phyloP scores from a whole-genome alignment of 2,113 vertebrate genomes.

The Elachura formosa region DNA sequence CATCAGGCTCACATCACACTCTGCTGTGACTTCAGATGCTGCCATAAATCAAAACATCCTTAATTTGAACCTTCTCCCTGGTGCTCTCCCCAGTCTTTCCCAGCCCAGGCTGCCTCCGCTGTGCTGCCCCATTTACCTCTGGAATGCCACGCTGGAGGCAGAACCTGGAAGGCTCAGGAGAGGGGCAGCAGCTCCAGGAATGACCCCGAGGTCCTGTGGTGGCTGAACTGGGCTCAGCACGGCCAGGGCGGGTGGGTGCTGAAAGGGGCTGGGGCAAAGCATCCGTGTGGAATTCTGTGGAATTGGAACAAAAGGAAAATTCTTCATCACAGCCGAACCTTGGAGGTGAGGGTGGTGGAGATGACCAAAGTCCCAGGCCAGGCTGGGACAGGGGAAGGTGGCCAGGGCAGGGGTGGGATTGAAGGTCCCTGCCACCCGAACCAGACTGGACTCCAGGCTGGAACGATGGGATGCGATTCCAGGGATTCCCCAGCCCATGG shows the following conservation, averaged over 20 bases:
- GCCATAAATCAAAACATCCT: background rate
- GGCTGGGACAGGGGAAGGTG: background rate
- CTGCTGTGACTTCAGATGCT: background rate
- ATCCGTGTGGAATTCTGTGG: rapidly evolving
- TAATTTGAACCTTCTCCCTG: background rate
- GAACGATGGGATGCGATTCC: background rate
- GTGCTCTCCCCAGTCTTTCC: background rate
- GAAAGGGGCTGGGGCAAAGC: background rate
- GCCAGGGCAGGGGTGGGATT: background rate
- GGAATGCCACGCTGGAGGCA: rapidly evolving
- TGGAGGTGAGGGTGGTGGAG: rapidly evolving
- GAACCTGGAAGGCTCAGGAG: rapidly evolving
- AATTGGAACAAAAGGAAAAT: background rate
- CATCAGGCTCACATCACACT: background rate
- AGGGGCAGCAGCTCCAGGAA: background rate
- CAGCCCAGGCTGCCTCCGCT: background rate
- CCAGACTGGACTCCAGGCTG: rapidly evolving
- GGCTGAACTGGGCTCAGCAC: background rate
- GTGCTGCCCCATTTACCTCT: rapidly evolving
- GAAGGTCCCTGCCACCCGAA: background rate
- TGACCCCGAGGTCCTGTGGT: rapidly evolving
- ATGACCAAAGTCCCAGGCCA: rapidly evolving
- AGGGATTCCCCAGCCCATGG: rapidly evolving
- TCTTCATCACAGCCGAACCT: rapidly evolving
- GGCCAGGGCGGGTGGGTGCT: rapidly evolving